Percentiles rank a stretch among this genome's conserved stretches.
phyloP scores from a whole-genome alignment of 2,888 invertebrate genomes.

The Pilophorus perplexus region DNA sequence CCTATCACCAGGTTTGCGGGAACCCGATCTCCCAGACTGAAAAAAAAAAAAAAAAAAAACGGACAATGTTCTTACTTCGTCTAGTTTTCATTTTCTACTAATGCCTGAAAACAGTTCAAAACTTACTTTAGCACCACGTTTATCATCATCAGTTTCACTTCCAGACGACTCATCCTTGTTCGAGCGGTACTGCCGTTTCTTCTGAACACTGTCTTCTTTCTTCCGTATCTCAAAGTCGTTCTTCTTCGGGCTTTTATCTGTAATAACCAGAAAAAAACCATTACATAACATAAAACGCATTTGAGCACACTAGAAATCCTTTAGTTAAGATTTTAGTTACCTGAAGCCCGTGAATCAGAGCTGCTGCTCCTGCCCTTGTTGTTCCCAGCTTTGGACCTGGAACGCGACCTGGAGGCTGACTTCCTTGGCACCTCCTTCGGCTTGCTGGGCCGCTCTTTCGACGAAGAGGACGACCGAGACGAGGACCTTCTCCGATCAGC shows the following conservation, averaged over 20 bases:
- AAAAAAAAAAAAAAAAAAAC: background rate
- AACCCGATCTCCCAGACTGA: slow-evolving; percentile 28
- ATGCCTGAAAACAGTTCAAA: too few species aligned
- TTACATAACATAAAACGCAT: background rate
- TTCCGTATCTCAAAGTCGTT: slow-evolving; percentile 69
- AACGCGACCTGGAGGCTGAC: slow-evolving; percentile 52
- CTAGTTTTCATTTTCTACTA: too few species aligned
- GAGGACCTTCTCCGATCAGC: slow-evolving; percentile 47
- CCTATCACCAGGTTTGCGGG: slow-evolving; percentile 12
- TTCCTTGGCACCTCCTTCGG: slow-evolving; percentile 42
- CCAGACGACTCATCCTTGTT: slow-evolving; percentile 79
- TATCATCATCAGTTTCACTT: slow-evolving; percentile 60
- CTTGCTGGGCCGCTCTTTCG: slow-evolving; percentile 42
- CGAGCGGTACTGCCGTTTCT: slow-evolving; percentile 79
- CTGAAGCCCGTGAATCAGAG: slow-evolving; percentile 45
- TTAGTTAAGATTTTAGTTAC: slow-evolving; percentile 7
- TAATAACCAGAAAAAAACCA: background rate
- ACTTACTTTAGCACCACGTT: slow-evolving; percentile 52
- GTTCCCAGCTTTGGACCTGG: slow-evolving; percentile 44
- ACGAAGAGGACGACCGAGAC: slow-evolving; percentile 47
- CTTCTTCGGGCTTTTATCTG: slow-evolving; percentile 51
- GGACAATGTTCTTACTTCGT: too few species aligned
- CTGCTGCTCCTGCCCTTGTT: slow-evolving; percentile 43
- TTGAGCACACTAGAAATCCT: background rate
- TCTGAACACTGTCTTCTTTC: slow-evolving; percentile 78